These are phyloP conservation scores for Sparus aurata DNA, from an alignment of 2,797 vertebrate species.

Conservation along the genomic window DNA sequence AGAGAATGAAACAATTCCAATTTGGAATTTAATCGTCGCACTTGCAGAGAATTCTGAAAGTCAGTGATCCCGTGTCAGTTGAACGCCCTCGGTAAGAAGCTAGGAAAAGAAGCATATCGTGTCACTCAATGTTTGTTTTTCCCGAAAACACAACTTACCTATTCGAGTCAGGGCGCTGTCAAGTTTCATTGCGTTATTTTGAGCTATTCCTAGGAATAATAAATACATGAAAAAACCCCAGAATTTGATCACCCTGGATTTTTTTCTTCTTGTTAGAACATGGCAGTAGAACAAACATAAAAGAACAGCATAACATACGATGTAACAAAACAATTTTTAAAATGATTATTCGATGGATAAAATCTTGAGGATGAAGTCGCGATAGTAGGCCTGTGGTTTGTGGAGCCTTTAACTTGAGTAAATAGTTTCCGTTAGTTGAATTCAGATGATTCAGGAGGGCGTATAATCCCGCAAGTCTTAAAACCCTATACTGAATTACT, in stretches of 20 bases:
- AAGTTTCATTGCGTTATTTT: conserved; percentile 97
- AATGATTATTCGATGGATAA: conserved; percentile 78
- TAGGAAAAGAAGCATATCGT: conserved; percentile 89
- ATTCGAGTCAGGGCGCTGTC: conserved; percentile 92
- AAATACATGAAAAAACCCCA: conserved; percentile 99
- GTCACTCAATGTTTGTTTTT: conserved; percentile 77
- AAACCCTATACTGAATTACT: conserved; percentile 71
- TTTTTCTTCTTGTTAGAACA: conserved; percentile 88
- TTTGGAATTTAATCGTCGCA: conserved; percentile 98
- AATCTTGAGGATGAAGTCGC: conserved; percentile 72
- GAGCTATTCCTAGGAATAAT: conserved; percentile 99
- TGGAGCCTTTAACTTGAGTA: conserved; percentile 60
- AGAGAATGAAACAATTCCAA: conserved; percentile 99
- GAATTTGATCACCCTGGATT: conserved; percentile 98
- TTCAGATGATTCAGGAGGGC: conserved; percentile 72
- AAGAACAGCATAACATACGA: conserved; percentile 87
- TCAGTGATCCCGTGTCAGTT: conserved; percentile 91
- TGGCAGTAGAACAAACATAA: conserved; percentile 93
- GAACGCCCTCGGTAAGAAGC: conserved; percentile 91
- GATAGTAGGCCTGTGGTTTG: conserved; percentile 76
- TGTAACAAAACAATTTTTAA: conserved; percentile 77
- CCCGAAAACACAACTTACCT: conserved; percentile 91
- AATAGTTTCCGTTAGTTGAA: conserved; percentile 60
- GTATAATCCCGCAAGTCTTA: conserved; percentile 61
- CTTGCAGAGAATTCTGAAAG: conserved; percentile 98